Percentiles rank a stretch among this genome's conserved stretches.
phyloP scores from a whole-genome alignment of 2,888 invertebrate genomes.

The Dusona sp. region DNA sequence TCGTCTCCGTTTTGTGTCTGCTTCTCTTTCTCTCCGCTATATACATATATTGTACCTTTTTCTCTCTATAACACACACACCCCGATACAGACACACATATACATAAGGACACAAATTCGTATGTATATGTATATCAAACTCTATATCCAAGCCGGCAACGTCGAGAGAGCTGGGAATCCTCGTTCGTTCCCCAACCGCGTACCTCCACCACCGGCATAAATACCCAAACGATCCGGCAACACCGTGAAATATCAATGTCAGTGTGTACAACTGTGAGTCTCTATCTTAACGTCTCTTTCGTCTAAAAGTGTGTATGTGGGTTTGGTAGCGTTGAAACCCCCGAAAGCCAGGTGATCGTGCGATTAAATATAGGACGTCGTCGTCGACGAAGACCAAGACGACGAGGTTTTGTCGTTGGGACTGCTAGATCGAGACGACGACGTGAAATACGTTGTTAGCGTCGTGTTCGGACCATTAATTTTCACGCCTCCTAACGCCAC shows the following conservation, averaged over 20 bases:
- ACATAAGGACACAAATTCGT: neutral
- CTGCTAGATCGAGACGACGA: conserved; percentile 35
- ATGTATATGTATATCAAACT: neutral
- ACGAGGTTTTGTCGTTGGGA: conserved; percentile 47
- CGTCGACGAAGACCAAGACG: conserved; percentile 43
- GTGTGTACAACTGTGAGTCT: conserved; percentile 3
- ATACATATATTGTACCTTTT: neutral
- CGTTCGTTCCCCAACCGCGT: conserved; percentile 60
- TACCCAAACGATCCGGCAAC: conserved; percentile 75
- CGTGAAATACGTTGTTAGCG: conserved; percentile 50
- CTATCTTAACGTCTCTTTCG: conserved; percentile 13
- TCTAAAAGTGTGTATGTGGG: conserved; percentile 15
- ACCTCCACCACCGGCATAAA: conserved; percentile 52
- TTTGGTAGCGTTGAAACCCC: conserved; percentile 48
- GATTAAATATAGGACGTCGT: conserved; percentile 78
- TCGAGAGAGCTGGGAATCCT: conserved; percentile 70
- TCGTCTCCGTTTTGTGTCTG: neutral
- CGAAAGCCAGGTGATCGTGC: conserved; percentile 78
- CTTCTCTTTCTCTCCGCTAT: neutral
- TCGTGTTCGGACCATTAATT: conserved; percentile 46
- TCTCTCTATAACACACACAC: neutral
- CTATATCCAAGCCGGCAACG: conserved; percentile 58
- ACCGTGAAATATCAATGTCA: conserved; percentile 58
- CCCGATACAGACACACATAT: too few species aligned
- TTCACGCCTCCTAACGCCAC: conserved; percentile 47